Base-by-base conservation (phyloP, 1,140 invertebrate genomes). In the Nylanderia fulva region DNA sequence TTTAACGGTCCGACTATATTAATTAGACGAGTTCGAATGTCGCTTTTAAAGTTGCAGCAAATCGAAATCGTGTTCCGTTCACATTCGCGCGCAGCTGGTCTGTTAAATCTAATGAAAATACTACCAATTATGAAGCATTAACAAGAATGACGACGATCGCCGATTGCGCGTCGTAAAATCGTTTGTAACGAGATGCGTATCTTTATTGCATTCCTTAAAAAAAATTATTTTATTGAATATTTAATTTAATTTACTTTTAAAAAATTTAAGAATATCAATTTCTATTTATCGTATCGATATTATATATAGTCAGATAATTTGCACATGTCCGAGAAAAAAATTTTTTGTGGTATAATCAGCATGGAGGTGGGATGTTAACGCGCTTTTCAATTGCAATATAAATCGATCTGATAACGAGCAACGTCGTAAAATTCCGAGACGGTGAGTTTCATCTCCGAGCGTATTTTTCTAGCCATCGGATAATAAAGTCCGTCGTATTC, bases 121-220 rank as follows among this genome's bases (percentile, higher is more conserved):
- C 64, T 86, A 88, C 88, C 86, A 88, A 86, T 76, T 89, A 86
- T 79, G 72, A 86, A 79, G 66, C 72, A 79, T 88, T 86, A 80
- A 79, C 71, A 83, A 66, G 86, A 83, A 86, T 18, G 60, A 45
- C 36, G 54, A 24, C 58, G 42, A 80, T 76, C 84, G 36, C 24
- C 52, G 60, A 15, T 54, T 13, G 39, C 39, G 42, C 36, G 29
- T 74, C 79, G 66, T 61, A 56, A 71, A 86, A 83, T 86, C 76
- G 79, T 77, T 82, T 33, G 39, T 56, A 39, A 77, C 24, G 63
- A 42, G 42, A 8, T 21, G 21, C 15, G 2, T 58, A n/a, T n/a
- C 24, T 58, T 74, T 24, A 74, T 52, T 6, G 45, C 45, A 48
- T 48, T 48, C 6, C 15, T 48, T 48, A 18, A 48, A 48, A 48